Evolutionary conservation across 2,113 vertebrate species (phyloP).

Genomic region (Protobothrops flavoviridis): DNA sequence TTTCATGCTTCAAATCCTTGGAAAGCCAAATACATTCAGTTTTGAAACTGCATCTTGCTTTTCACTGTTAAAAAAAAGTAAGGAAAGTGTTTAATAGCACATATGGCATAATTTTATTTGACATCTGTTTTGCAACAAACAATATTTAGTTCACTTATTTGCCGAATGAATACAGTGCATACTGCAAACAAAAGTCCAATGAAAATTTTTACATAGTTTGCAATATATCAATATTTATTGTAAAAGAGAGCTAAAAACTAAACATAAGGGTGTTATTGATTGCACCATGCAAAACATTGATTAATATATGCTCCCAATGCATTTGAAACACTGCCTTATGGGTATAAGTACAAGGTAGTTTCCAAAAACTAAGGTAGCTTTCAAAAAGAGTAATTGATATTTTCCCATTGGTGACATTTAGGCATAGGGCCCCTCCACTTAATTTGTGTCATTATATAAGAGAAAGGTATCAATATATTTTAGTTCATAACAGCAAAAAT

Average conservation of each 20-base stretch:
- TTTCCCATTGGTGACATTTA: conserved; percentile 77
- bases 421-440: conserved; percentile 73
- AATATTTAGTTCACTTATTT: conserved; percentile 88
- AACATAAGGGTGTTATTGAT: conserved; percentile 79
- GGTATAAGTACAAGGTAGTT: conserved; percentile 67
- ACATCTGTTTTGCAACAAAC: conserved; percentile 88
- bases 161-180: conserved; percentile 80
- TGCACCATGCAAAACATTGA: conserved; percentile 77
- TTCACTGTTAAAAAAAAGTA: conserved; percentile 61
- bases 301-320: conserved; percentile 83
- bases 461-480: conserved; percentile 90
- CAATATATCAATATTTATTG: conserved; percentile 81
- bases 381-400: conserved; percentile 64
- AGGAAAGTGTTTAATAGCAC: conserved; percentile 83
- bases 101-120: conserved; percentile 87
- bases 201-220: conserved; percentile 75
- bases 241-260: conserved; percentile 76
- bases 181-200: conserved; percentile 83
- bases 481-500: conserved; percentile 88
- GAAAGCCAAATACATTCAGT: conserved; percentile 70
- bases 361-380: conserved; percentile 62
- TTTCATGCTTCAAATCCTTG: conserved; percentile 74
- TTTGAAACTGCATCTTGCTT: conserved; percentile 75
- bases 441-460: conserved; percentile 73
- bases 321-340: conserved; percentile 83